Evolutionary conservation across 2,888 invertebrate species (phyloP).

Genomic region (Flabesymbios commensalis): DNA sequence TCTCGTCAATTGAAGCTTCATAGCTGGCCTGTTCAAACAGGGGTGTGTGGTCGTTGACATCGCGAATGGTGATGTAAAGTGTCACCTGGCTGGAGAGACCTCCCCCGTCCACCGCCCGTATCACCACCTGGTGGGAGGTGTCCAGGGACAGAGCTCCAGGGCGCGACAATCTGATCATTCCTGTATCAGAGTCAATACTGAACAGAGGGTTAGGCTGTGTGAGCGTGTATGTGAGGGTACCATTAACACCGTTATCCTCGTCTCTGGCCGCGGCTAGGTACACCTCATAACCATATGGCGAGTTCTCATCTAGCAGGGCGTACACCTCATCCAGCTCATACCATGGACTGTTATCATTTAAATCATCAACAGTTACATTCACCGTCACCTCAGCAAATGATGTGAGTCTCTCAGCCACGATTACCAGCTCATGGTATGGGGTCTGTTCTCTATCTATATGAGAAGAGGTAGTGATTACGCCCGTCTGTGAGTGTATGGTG

Average conservation of each 20-base stretch:
- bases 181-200: conserved; percentile 81
- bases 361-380: conserved; percentile 79
- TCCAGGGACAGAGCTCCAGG: conserved; percentile 62
- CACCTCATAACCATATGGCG: conserved; percentile 91
- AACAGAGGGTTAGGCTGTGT: conserved; percentile 79
- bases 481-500: conserved; percentile 77
- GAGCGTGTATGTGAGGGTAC: conserved; percentile 80
- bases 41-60: conserved; percentile 94
- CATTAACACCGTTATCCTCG: conserved; percentile 82
- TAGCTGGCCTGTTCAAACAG: conserved; percentile 90
- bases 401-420: conserved; percentile 78
- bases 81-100: conserved; percentile 38
- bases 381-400: conserved; percentile 79
- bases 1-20: conserved; percentile 88
- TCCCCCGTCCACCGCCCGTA: conserved; percentile 50
- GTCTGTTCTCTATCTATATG: conserved; percentile 83
- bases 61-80: conserved; percentile 69
- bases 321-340: conserved; percentile 55
- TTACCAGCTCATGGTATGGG: conserved; percentile 75
- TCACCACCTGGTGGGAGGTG: conserved; percentile 33
- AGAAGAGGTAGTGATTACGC: conserved; percentile 76
- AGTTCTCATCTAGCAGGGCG: conserved; percentile 81
- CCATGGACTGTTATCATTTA: conserved; percentile 88
- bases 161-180: conserved; percentile 84
- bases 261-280: conserved; percentile 86